phyloP scores from a whole-genome alignment of 2,888 invertebrate genomes.

The Leucophenga maculata region DNA sequence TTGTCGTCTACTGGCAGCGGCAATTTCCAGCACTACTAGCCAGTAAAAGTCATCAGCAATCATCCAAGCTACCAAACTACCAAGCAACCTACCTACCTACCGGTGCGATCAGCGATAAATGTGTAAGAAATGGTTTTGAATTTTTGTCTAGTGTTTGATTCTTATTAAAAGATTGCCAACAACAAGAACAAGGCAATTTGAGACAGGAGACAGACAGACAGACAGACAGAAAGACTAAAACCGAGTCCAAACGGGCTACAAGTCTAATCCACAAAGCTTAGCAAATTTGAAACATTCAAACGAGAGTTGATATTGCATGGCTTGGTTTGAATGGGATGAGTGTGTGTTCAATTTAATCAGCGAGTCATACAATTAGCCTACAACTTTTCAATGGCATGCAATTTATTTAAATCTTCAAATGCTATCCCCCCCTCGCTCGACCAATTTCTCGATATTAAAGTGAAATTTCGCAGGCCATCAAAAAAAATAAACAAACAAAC shows the following conservation, averaged over 20 bases:
- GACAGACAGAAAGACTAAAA: slow-evolving; percentile 52
- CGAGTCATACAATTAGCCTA: slow-evolving; percentile 61
- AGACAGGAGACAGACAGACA: slow-evolving; percentile 45
- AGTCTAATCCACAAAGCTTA: neutral
- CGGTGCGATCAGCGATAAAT: slow-evolving; percentile 63
- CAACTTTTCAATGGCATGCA: slow-evolving; percentile 52
- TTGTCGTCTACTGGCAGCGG: neutral
- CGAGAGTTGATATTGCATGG: neutral
- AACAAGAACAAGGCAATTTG: slow-evolving; percentile 1
- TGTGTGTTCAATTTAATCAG: slow-evolving; percentile 28
- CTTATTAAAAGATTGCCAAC: slow-evolving; percentile 65
- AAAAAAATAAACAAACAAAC: slow-evolving; percentile 38
- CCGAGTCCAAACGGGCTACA: neutral
- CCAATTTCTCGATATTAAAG: slow-evolving; percentile 24
- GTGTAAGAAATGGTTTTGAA: slow-evolving; percentile 65
- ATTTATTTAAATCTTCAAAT: slow-evolving; percentile 53
- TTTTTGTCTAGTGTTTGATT: slow-evolving; percentile 66
- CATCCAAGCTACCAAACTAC: slow-evolving; percentile 20
- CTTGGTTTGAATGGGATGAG: neutral
- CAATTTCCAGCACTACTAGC: neutral
- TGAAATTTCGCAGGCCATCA: slow-evolving; percentile 33
- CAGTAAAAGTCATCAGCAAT: no score
- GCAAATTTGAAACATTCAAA: neutral
- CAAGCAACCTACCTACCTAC: slow-evolving; percentile 50
- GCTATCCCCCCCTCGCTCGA: neutral